phyloP scores from a whole-genome alignment of 1,140 invertebrate genomes.

The Atopsyche davidsoni region DNA sequence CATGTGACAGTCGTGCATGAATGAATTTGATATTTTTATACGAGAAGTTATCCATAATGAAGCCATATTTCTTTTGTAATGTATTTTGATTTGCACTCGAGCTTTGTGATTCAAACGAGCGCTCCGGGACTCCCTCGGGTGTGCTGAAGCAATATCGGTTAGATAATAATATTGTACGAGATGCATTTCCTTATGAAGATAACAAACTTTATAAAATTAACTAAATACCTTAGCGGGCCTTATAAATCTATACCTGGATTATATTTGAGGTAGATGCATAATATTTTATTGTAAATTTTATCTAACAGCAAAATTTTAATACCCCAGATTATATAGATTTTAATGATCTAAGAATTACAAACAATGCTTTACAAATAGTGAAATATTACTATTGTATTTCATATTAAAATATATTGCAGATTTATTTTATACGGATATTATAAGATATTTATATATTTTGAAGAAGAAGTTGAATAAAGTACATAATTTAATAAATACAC shows the following conservation, averaged over 20 bases:
- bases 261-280: conserved; percentile 5
- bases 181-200: too few relatives aligned
- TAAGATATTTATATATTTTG: conserved; percentile 22
- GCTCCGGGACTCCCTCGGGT: too few relatives aligned
- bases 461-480: conserved; percentile 18
- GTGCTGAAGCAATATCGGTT: too few relatives aligned
- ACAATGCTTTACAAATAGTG: not conserved
- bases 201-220: too few relatives aligned
- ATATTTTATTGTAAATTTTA: not conserved
- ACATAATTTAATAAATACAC: too few relatives aligned
- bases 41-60: too few relatives aligned
- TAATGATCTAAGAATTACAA: too few relatives aligned
- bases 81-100: too few relatives aligned
- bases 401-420: conserved; percentile 16
- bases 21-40: too few relatives aligned
- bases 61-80: too few relatives aligned
- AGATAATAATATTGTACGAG: too few relatives aligned
- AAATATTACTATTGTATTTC: conserved; percentile 3
- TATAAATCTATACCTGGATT: conserved; percentile 4
- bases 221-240: conserved; percentile 9
- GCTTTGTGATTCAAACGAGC: too few relatives aligned
- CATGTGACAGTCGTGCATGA: conserved; percentile 1
- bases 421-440: conserved; percentile 29
- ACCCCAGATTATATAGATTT: not conserved
- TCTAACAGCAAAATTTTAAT: not conserved